Evolutionary conservation across 1,140 invertebrate species (phyloP).

Genomic region (Danaus melanippus): DNA sequence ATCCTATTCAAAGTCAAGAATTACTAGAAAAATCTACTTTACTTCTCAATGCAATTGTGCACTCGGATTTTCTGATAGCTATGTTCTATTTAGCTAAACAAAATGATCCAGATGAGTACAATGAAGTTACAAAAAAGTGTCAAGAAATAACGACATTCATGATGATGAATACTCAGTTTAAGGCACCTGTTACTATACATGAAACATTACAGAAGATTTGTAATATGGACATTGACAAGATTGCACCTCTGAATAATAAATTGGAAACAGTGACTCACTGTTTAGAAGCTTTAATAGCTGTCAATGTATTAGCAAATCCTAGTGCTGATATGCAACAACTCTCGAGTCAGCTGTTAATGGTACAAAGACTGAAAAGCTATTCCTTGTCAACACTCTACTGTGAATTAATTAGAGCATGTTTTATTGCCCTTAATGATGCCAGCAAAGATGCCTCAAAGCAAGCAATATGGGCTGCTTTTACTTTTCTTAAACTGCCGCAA

Average conservation of each 20-base stretch:
- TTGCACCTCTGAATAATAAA: slow-evolving; percentile 72
- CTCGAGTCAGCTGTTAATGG: slow-evolving; percentile 85
- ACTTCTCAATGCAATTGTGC: slow-evolving; percentile 80
- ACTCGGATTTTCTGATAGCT: slow-evolving; percentile 83
- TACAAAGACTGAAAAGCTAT: slow-evolving; percentile 86
- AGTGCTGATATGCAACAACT: slow-evolving; percentile 83
- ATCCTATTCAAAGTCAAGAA: slow-evolving; percentile 72
- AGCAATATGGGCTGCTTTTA: slow-evolving; percentile 93
- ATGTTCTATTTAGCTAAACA: slow-evolving; percentile 88
- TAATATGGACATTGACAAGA: slow-evolving; percentile 76
- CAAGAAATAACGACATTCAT: slow-evolving; percentile 78
- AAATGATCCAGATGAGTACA: slow-evolving; percentile 78
- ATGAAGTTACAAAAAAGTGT: slow-evolving; percentile 81
- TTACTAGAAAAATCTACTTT: slow-evolving; percentile 80
- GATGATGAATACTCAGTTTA: slow-evolving; percentile 73
- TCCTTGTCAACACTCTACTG: slow-evolving; percentile 83
- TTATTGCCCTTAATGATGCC: slow-evolving; percentile 89
- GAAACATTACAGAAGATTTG: slow-evolving; percentile 75
- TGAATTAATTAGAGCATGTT: slow-evolving; percentile 90
- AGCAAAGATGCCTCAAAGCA: slow-evolving; percentile 81
- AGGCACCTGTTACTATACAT: slow-evolving; percentile 73
- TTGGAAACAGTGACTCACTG: slow-evolving; percentile 81
- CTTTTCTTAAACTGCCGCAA: slow-evolving; percentile 90
- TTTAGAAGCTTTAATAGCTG: slow-evolving; percentile 81
- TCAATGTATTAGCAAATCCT: slow-evolving; percentile 83